Conservation (phyloP, 2,113 vertebrate species). For the Hippocampus barbouri region DNA sequence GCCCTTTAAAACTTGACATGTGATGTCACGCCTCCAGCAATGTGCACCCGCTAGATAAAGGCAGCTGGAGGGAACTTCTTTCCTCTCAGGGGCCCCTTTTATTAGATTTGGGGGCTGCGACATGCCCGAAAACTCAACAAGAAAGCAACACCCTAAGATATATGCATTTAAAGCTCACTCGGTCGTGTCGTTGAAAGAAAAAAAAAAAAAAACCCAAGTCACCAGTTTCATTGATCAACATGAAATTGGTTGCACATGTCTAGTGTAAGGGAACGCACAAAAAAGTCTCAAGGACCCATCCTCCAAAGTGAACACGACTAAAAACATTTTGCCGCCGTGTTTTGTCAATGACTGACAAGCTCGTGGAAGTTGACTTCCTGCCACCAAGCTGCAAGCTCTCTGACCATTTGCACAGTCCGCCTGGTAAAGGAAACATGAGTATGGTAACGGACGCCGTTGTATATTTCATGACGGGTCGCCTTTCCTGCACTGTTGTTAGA, state of each 20-base stretch:
- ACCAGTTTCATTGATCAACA: too few species aligned
- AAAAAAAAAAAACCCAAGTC: too few species aligned
- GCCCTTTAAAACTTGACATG: neutral
- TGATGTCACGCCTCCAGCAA: neutral
- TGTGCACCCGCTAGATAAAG: neutral
- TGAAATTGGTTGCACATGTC: too few species aligned
- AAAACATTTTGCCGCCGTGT: neutral
- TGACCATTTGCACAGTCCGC: neutral
- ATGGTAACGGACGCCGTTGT: slow-evolving; percentile 46
- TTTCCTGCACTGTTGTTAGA: slow-evolving; percentile 30
- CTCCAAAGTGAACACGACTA: slow-evolving; percentile 28
- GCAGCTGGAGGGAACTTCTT: neutral
- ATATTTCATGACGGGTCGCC: slow-evolving; percentile 65
- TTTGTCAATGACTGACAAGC: neutral
- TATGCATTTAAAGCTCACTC: too few species aligned
- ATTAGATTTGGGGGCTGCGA: too few species aligned
- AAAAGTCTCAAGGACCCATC: slow-evolving; percentile 13
- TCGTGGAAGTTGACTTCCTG: slow-evolving; percentile 21
- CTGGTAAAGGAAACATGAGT: slow-evolving; percentile 32
- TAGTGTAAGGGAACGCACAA: too few species aligned
- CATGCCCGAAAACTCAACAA: too few species aligned
- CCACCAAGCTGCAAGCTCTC: neutral
- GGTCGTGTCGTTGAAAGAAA: too few species aligned
- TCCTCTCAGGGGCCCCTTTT: neutral
- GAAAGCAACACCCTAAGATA: too few species aligned